These are phyloP conservation scores for Eospalax fontanierii DNA, from an alignment of 2,797 vertebrate genomes.

Conservation along the genomic window DNA sequence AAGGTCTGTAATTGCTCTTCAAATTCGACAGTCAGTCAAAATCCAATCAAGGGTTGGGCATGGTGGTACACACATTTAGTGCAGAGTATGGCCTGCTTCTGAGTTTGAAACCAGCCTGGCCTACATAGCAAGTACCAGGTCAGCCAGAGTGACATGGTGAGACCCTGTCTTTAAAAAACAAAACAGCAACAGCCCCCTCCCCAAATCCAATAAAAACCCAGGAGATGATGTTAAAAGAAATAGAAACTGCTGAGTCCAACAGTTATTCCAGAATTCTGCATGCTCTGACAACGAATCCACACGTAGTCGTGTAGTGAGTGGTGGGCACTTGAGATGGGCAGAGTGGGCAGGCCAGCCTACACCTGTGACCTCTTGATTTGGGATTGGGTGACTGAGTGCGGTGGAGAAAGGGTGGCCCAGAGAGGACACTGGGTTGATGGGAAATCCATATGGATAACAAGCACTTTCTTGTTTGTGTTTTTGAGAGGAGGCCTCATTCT, in stretches of 20 bases:
- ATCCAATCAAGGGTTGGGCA: background rate
- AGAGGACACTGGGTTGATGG: background rate
- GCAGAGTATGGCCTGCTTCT: background rate
- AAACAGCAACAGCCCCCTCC: background rate
- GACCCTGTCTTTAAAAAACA: background rate
- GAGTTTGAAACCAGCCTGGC: background rate
- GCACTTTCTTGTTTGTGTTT: too few species aligned
- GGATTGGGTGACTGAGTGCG: background rate
- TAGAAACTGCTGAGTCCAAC: background rate
- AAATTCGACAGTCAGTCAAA: background rate
- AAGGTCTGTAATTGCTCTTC: background rate
- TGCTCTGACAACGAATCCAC: background rate
- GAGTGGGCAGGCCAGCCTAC: background rate
- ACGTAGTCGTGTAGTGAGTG: background rate
- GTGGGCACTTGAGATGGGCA: background rate
- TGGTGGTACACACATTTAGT: background rate
- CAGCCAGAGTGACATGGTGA: background rate
- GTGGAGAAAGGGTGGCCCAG: background rate
- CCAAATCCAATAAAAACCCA: background rate
- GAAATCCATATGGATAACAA: background rate
- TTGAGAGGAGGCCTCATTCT: too few species aligned
- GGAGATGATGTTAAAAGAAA: background rate
- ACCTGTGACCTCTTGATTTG: background rate
- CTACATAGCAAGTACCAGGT: background rate
- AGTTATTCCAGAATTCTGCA: background rate